These are phyloP conservation scores for Orussus abietinus DNA, from an alignment of 1,140 invertebrate genomes.

Conservation along the genomic window DNA sequence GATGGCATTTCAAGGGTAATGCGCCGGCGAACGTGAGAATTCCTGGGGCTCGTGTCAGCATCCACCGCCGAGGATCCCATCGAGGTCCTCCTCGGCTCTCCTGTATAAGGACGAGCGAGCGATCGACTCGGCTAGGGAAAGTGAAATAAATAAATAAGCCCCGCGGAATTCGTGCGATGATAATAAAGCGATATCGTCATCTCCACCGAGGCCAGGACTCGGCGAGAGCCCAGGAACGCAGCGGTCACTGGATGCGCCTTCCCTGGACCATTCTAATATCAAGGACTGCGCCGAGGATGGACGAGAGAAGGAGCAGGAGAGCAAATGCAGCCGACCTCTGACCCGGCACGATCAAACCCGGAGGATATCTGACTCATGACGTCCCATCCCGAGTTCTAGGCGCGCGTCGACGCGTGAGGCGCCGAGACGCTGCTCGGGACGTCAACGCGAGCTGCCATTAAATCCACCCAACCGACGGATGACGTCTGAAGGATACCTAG, in stretches of 20 bases:
- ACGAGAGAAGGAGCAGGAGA: not conserved
- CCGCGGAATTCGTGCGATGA: constrained; percentile 1
- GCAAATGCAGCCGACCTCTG: constrained; percentile 7
- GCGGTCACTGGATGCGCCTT: not conserved
- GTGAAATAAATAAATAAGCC: too few species aligned
- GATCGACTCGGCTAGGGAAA: too few species aligned
- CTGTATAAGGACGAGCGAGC: too few species aligned
- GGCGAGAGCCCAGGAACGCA: not conserved
- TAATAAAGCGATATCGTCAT: not conserved
- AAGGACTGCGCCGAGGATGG: constrained; percentile 2
- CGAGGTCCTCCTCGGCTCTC: too few species aligned
- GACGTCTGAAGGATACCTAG: too few species aligned
- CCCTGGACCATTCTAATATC: constrained; percentile 10
- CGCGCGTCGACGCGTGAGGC: not conserved
- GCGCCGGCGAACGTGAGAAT: too few species aligned
- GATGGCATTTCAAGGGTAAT: too few species aligned
- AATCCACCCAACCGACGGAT: too few species aligned
- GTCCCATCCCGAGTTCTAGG: constrained; percentile 4
- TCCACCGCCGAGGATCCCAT: too few species aligned
- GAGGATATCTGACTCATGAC: constrained; percentile 19
- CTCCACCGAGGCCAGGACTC: not conserved
- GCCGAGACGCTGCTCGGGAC: constrained; percentile 4
- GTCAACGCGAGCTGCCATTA: constrained; percentile 2
- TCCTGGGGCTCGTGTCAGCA: too few species aligned
- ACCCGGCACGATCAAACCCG: constrained; percentile 9